Conservation (phyloP, 2,797 vertebrate species). For the Sternotherus odoratus region DNA sequence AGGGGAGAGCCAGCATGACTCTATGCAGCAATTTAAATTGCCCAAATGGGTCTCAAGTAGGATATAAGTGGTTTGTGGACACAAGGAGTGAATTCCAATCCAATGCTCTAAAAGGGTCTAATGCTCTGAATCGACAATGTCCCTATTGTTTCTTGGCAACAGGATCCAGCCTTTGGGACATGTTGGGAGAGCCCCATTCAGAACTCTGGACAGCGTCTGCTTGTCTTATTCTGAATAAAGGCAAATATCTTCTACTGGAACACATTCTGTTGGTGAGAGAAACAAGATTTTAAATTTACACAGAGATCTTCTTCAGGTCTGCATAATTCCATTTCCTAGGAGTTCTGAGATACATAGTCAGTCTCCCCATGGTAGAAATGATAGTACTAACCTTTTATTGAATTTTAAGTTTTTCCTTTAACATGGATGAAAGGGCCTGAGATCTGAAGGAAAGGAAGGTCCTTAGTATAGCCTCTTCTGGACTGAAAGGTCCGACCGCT, state of each 20-base stretch:
- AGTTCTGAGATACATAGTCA: conserved; percentile 56
- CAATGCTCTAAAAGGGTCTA: neutral
- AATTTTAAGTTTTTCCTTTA: conserved; percentile 58
- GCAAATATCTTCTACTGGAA: neutral
- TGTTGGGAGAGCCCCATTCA: conserved; percentile 30
- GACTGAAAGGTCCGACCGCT: conserved; percentile 44
- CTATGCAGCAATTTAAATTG: neutral
- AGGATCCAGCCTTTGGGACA: neutral
- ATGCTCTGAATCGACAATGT: neutral
- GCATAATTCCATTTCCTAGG: conserved; percentile 45
- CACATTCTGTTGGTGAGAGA: neutral
- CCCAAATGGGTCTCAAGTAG: conserved; percentile 18
- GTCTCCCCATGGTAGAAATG: conserved; percentile 64
- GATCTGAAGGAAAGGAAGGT: conserved; percentile 25
- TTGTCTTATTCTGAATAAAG: conserved; percentile 29
- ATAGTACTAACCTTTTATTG: conserved; percentile 53
- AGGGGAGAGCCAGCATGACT: neutral
- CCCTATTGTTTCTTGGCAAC: neutral
- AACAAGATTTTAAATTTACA: neutral
- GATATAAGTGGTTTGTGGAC: neutral
- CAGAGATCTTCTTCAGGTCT: neutral
- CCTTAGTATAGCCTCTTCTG: conserved; percentile 21
- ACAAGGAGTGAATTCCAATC: neutral
- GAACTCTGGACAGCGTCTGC: conserved; percentile 29
- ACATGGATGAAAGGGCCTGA: conserved; percentile 58